Evolutionary conservation across 2,888 invertebrate genomes (phyloP).

Genomic region (Crocallis elinguaria): DNA sequence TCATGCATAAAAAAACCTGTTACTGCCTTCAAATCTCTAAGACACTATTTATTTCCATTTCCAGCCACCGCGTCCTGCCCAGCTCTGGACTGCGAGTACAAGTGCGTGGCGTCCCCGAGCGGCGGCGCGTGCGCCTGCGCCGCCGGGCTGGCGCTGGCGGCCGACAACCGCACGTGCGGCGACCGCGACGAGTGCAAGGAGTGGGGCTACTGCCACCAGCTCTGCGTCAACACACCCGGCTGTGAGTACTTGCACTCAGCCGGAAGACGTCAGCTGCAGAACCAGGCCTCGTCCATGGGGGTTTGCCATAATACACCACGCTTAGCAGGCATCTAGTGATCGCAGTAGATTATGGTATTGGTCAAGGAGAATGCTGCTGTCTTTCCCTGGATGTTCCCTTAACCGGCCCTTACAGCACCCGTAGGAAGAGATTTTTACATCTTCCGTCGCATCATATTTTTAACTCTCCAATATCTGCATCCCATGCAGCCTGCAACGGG

Average conservation of each 20-base stretch:
- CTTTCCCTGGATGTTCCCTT: too few relatives aligned
- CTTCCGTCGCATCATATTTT: too few relatives aligned
- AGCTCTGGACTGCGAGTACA: constrained; percentile 94
- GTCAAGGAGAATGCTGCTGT: too few relatives aligned
- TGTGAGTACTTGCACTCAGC: constrained; percentile 74
- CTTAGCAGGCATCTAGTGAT: too few relatives aligned
- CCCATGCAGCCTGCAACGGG: too few relatives aligned
- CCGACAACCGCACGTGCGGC: constrained; percentile 93
- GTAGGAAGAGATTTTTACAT: too few relatives aligned
- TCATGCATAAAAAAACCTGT: neutral
- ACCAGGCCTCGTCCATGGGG: too few relatives aligned
- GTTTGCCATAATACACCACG: too few relatives aligned
- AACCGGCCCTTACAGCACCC: too few relatives aligned
- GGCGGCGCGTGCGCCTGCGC: constrained; percentile 97
- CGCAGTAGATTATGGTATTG: too few relatives aligned
- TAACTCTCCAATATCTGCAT: too few relatives aligned
- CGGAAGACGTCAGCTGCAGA: too few relatives aligned
- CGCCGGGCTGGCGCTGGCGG: constrained; percentile 91
- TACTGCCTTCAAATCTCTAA: neutral
- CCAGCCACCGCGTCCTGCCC: constrained; percentile 93
- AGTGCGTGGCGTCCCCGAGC: constrained; percentile 94
- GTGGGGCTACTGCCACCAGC: constrained; percentile 98
- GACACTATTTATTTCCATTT: constrained; percentile 38
- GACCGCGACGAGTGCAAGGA: constrained; percentile 96
- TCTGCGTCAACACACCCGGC: constrained; percentile 94